Base-by-base conservation (phyloP, 2,888 invertebrate species). In the Scrobipalpa costella region DNA sequence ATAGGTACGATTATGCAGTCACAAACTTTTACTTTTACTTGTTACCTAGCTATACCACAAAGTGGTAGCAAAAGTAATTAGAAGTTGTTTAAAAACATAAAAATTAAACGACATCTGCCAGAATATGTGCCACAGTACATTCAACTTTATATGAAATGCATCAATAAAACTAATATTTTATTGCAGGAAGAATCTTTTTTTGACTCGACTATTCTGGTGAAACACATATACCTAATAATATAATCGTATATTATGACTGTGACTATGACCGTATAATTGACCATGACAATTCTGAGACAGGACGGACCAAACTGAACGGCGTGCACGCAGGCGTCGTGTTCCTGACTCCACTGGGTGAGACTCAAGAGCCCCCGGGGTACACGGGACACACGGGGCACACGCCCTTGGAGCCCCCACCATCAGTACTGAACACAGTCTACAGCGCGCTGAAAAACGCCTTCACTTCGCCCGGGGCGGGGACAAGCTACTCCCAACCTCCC, bases 241-340 rank as follows among this genome's bases (percentile, higher is more conserved):
- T 15, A 44, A 44, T 44, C 6, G 15, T 5, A 44, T 6, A 5
- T 15, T 27, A 8, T 44, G 59, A 59, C 59, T 40, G 19, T 38
- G 15, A 57, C 58, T 19, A 44, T 47, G 34, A 60, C 60, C 52
- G 38, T 50, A 52, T 61, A 74, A 77, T 73, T 78, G 77, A 77
- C 73, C 68, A 70, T 62, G 73, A 71, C 69, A 75, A 86, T 87
- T 88, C 77, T 85, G 88, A 88, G 90, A 85, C 90, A 90, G 91
- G 90, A 77, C 84, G 86, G 69, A 83, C 84, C 74, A 88, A 84
- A 83, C 84, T 90, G 80, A 84, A 76, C 77, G 91, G 91, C 69
- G 79, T 88, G 61, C 91, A 90, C 73, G 92, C 92, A 62, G 92
- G 91, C 58, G 78, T 90, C 66, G 85, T 91, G 67, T 76, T 91